A percentile compares a stretch with the other conserved stretches of the same genome.
phyloP scores from a whole-genome alignment of 2,797 vertebrate species.

The Aldrovandia affinis region DNA sequence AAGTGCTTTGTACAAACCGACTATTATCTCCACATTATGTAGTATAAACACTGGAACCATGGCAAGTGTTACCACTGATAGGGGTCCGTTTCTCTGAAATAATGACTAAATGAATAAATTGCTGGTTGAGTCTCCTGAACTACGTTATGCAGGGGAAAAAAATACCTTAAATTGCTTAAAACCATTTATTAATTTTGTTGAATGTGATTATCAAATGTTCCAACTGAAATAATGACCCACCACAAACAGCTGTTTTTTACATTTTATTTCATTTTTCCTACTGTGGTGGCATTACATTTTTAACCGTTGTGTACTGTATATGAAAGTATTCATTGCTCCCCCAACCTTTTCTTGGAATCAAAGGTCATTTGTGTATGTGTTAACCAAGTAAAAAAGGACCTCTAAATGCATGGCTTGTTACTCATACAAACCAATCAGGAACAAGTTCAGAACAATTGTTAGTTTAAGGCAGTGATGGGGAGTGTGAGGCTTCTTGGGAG shows the following conservation, averaged over 20 bases:
- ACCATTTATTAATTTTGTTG: not conserved
- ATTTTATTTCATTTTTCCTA: not conserved
- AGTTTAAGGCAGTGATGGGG: not conserved
- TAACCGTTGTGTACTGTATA: no score
- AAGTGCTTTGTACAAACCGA: not conserved
- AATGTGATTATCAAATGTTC: not conserved
- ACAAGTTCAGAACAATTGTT: not conserved
- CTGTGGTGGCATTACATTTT: not conserved
- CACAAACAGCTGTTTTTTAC: not conserved
- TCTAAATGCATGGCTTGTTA: not conserved
- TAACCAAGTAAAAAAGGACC: not conserved
- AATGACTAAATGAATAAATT: no score
- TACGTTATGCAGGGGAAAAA: no score
- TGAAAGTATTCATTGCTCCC: not conserved
- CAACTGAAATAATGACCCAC: not conserved
- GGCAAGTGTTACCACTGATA: no score
- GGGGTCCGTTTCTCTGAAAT: not conserved
- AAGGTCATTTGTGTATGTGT: not conserved
- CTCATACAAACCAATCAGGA: not conserved
- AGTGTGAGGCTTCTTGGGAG: not conserved
- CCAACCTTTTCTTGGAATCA: not conserved
- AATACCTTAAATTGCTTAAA: not conserved
- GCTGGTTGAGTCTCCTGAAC: no score
- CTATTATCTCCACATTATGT: not conserved
- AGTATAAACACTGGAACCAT: not conserved